Conservation (phyloP, 1,140 invertebrate genomes). For the Drosophila athabasca region DNA sequence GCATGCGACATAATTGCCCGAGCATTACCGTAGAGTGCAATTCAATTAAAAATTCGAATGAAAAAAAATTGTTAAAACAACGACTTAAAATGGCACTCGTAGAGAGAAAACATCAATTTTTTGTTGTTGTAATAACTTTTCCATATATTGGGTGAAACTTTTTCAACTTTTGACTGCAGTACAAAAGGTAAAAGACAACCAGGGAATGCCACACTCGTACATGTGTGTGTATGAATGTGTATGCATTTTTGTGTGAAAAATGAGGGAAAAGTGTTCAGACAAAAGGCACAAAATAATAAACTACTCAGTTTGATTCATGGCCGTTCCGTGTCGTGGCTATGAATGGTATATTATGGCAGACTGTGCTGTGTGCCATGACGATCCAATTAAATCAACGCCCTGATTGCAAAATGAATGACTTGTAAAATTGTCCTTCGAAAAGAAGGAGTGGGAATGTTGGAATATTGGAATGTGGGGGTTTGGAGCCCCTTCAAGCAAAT, state of each 20-base stretch:
- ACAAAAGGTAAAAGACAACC: background rate
- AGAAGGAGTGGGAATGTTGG: no score
- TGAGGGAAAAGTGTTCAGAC: conserved; percentile 23
- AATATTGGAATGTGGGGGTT: background rate
- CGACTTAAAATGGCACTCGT: conserved; percentile 51
- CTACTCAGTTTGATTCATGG: conserved; percentile 40
- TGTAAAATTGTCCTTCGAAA: conserved; percentile 51
- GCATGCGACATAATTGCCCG: conserved; percentile 52
- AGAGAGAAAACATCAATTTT: conserved; percentile 14
- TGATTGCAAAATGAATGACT: conserved; percentile 77
- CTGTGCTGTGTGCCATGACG: conserved; percentile 37
- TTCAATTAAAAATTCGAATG: conserved; percentile 50
- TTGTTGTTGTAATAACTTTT: background rate
- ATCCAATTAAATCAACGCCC: conserved; percentile 61
- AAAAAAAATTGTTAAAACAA: conserved; percentile 35
- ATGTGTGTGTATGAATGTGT: background rate
- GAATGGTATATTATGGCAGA: conserved; percentile 56
- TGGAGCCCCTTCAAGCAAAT: conserved; percentile 42
- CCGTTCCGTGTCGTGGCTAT: conserved; percentile 42
- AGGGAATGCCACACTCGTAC: background rate
- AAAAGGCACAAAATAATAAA: conserved; percentile 31
- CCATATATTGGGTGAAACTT: background rate
- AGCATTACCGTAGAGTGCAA: conserved; percentile 52
- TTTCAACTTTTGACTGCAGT: conserved; percentile 45
- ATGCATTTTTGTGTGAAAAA: conserved; percentile 46